Evolutionary conservation across 92 coral and sea anemone species (phyloP), one percentile per base, ranked within the genome.

Genomic region (Bergia puertoricense): DNA sequence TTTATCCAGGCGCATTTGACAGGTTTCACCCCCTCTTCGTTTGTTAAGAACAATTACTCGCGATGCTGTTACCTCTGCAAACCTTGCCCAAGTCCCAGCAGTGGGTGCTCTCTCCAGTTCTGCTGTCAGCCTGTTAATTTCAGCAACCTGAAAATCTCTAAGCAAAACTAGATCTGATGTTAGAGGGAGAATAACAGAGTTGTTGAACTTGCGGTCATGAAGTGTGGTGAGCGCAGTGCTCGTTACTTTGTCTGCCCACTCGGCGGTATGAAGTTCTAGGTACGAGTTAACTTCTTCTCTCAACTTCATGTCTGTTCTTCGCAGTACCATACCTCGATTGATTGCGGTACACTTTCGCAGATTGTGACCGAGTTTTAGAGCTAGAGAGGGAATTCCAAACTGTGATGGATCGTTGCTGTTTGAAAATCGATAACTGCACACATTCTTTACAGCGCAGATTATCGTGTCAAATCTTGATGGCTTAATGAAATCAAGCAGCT

Each of bases 221-320:
- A 88, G 85, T 0, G 88, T 80, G 37, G 80, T 20, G 40, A 90
- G 48, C 2, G 93, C 90, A 50, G 85, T 91, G 72, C 73, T 48
- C 0, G 91, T 57, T 8, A 93, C 86, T 42, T 37, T 74, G 1
- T 90, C 86, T 75, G 77, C 69, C 93, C 92, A 93, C 77, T 90
- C 93, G 1, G 89, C 46, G 0, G 66, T 89, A 81, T 85, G 88
- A 1, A 90, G 66, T 46, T 90, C 75, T 5, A 84, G 88, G 18
- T 86, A 86, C 45, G 42, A 77, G 30, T 85, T 82, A 8, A 56
- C 76, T 6, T 92, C 94, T 5, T 77, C 46, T 20, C 56, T 77
- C 4, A 72, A 73, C 16, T 36, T 56, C 13, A 36, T 59, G 67
- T 92, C 83, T 20, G 74, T 81, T 11, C 77, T 77, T 85, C 90